These are phyloP conservation scores for Habroteleia sp. DNA, from an alignment of 2,888 invertebrate genomes.

Conservation along the genomic window DNA sequence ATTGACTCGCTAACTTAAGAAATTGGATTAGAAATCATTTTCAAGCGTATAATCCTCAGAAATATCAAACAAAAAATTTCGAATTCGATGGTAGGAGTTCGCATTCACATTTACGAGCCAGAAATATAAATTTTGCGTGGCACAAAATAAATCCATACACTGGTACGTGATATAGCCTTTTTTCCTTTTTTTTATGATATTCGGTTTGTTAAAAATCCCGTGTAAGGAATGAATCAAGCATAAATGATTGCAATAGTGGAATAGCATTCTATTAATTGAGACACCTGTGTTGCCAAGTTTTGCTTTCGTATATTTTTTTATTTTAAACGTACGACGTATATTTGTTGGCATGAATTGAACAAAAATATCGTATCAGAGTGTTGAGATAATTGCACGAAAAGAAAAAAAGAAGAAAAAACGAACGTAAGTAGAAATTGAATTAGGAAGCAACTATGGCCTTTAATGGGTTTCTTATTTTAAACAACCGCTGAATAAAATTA, in stretches of 20 bases:
- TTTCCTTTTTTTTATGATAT: constrained; percentile 61
- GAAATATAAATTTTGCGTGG: constrained; percentile 67
- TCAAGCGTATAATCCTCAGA: too few relatives aligned
- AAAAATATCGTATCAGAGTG: too few relatives aligned
- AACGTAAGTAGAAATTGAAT: background rate
- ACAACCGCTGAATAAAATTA: background rate
- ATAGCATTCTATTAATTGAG: constrained; percentile 2
- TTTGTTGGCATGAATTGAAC: background rate
- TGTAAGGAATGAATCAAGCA: constrained; percentile 46
- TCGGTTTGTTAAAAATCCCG: constrained; percentile 67
- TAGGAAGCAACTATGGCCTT: background rate
- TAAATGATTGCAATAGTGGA: constrained; percentile 22
- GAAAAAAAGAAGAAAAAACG: background rate
- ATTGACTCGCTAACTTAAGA: too few relatives aligned
- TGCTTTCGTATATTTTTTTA: background rate
- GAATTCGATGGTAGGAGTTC: background rate
- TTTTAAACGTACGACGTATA: background rate
- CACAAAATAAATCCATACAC: constrained; percentile 65
- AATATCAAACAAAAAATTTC: constrained; percentile 1
- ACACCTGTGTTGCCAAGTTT: background rate
- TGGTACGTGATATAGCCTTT: constrained; percentile 64
- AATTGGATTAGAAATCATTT: too few relatives aligned
- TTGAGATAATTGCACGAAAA: too few relatives aligned
- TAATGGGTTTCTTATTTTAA: constrained; percentile 1
- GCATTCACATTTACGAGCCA: constrained; percentile 39